phyloP scores from a whole-genome alignment of 1,140 invertebrate species.

The Lanistes nyassanus region DNA sequence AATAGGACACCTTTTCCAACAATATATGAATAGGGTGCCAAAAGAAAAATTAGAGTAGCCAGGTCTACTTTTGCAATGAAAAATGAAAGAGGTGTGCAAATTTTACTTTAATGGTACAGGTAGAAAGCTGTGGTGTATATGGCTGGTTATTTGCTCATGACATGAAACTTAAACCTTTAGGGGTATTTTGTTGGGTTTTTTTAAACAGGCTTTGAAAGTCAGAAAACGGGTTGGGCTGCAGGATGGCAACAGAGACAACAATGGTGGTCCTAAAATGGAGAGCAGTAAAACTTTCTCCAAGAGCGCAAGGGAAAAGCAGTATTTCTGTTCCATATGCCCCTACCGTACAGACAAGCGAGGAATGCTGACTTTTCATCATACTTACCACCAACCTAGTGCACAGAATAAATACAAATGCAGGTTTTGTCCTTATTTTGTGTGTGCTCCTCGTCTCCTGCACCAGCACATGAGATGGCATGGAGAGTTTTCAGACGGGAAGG shows the following conservation, averaged over 20 bases:
- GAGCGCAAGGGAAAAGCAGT: slow-evolving; percentile 35
- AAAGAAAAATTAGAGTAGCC: too few species aligned
- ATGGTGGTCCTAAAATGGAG: not conserved
- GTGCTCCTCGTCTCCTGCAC: slow-evolving; percentile 64
- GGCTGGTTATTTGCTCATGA: too few species aligned
- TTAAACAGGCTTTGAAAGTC: slow-evolving; percentile 9
- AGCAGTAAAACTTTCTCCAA: not conserved
- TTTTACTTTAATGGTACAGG: too few species aligned
- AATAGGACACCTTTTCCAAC: too few species aligned
- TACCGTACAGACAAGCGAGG: slow-evolving; percentile 75
- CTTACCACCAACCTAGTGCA: slow-evolving; percentile 77
- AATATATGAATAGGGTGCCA: too few species aligned
- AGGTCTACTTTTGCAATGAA: too few species aligned
- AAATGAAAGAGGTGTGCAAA: too few species aligned
- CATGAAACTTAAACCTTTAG: not conserved
- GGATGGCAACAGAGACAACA: not conserved
- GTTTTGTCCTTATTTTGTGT: slow-evolving; percentile 83
- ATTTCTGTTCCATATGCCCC: slow-evolving; percentile 79
- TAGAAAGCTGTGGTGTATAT: too few species aligned
- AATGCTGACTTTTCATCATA: slow-evolving; percentile 76
- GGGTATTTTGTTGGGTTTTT: not conserved
- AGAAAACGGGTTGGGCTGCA: slow-evolving; percentile 7
- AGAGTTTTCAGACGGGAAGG: slow-evolving; percentile 31
- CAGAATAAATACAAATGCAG: slow-evolving; percentile 80
- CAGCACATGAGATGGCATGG: slow-evolving; percentile 65